These are phyloP conservation scores for Hippotragus niger DNA, from an alignment of 2,113 vertebrate species.

Conservation along the genomic window DNA sequence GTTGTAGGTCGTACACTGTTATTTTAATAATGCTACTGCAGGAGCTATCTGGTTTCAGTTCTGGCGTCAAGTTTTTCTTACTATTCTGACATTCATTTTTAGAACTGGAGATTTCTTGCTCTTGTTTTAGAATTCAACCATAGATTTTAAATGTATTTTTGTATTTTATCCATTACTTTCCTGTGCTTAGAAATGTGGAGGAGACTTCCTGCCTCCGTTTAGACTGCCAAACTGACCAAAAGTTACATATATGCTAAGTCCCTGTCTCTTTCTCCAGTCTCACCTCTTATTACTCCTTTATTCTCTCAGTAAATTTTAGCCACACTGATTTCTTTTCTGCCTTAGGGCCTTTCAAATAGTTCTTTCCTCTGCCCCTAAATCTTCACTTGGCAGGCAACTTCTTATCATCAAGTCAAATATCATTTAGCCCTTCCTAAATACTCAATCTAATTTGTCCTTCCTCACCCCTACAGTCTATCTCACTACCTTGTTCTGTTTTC, in stretches of 20 bases:
- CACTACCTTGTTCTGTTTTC: neutral
- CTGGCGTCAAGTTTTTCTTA: neutral
- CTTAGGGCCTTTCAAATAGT: neutral
- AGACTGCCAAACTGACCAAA: neutral
- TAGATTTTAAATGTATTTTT: neutral
- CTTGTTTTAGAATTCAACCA: neutral
- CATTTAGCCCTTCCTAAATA: neutral
- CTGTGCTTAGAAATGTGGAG: neutral
- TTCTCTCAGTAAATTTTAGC: neutral
- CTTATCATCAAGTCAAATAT: neutral
- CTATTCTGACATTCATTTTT: neutral
- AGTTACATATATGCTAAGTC: neutral
- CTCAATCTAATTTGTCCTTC: neutral
- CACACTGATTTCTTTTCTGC: neutral
- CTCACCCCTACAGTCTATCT: neutral
- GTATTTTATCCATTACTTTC: neutral
- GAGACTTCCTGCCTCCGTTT: neutral
- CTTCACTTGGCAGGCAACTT: neutral
- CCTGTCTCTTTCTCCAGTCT: neutral
- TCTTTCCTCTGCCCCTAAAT: neutral
- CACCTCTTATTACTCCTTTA: neutral
- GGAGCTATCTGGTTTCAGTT: neutral
- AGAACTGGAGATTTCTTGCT: neutral
- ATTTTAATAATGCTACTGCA: neutral
- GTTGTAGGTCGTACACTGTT: neutral